Conservation (phyloP, 2,113 vertebrate species). For the Chionis minor region DNA sequence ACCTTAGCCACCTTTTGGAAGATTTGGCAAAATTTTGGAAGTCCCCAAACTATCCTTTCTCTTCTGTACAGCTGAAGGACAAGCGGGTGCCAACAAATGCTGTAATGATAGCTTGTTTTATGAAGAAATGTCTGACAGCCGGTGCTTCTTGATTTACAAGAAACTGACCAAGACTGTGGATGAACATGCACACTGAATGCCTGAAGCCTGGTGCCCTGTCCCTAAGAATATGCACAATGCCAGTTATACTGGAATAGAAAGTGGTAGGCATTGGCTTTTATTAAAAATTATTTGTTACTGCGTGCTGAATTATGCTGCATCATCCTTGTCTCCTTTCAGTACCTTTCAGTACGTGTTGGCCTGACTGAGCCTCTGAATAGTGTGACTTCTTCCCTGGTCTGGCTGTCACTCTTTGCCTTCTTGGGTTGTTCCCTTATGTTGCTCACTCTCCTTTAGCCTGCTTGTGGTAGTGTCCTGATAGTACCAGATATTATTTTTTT, state of each 20-base stretch:
- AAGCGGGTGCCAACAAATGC: not conserved
- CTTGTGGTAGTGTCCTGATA: not conserved
- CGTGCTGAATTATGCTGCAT: not conserved
- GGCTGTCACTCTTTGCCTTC: not conserved
- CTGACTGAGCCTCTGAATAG: not conserved
- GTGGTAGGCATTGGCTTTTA: not conserved
- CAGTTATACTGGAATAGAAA: not conserved
- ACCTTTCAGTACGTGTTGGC: not conserved
- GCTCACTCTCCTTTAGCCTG: not conserved
- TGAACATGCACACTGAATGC: fast-evolving
- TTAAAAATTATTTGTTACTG: not conserved
- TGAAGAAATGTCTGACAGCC: not conserved
- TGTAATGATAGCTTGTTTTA: not conserved
- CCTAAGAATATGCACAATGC: not conserved
- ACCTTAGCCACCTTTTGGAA: not conserved
- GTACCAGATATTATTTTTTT: not conserved
- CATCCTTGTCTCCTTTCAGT: not conserved
- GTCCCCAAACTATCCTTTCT: not conserved
- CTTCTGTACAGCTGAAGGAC: not conserved
- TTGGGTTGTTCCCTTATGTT: not conserved
- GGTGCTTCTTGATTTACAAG: not conserved
- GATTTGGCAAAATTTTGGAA: not conserved
- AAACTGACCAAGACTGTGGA: not conserved
- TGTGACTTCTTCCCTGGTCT: not conserved
- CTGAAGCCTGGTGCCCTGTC: fast-evolving